Evolutionary conservation across 2,888 invertebrate genomes (phyloP).

Genomic region (Pseudanteris insignis): DNA sequence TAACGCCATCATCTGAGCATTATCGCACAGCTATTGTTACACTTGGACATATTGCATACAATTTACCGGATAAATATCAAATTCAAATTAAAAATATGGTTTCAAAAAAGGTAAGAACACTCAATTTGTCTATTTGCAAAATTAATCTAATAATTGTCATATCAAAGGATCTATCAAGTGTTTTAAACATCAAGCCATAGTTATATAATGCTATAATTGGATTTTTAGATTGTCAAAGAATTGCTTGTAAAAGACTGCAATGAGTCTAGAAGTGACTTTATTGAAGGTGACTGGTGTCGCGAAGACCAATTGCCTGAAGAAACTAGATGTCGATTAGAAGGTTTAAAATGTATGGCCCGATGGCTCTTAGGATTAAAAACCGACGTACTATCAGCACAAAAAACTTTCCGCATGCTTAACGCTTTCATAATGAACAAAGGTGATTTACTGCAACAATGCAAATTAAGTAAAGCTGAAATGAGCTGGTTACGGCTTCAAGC

Average conservation of each 20-base stretch:
- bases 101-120: slow-evolving; percentile 78
- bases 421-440: slow-evolving; percentile 94
- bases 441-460: slow-evolving; percentile 81
- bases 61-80: slow-evolving; percentile 89
- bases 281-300: slow-evolving; percentile 79
- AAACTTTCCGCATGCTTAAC: slow-evolving; percentile 93
- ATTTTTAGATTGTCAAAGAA: slow-evolving; percentile 88
- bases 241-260: slow-evolving; percentile 83
- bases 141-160: no score
- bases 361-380: slow-evolving; percentile 93
- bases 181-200: no score
- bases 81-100: slow-evolving; percentile 93
- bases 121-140: slow-evolving; percentile 1
- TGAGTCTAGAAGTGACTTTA: slow-evolving; percentile 69
- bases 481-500: slow-evolving; percentile 92
- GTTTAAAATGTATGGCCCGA: slow-evolving; percentile 94
- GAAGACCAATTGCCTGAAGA: slow-evolving; percentile 90
- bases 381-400: slow-evolving; percentile 87
- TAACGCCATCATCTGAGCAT: slow-evolving; percentile 79
- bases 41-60: slow-evolving; percentile 92
- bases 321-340: slow-evolving; percentile 92
- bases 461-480: slow-evolving; percentile 86
- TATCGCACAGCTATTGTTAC: slow-evolving; percentile 95
- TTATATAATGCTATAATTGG: no score
- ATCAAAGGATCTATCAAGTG: no score